Evolutionary conservation across 1,140 invertebrate species (phyloP).

Genomic region (Ceratitis capitata): DNA sequence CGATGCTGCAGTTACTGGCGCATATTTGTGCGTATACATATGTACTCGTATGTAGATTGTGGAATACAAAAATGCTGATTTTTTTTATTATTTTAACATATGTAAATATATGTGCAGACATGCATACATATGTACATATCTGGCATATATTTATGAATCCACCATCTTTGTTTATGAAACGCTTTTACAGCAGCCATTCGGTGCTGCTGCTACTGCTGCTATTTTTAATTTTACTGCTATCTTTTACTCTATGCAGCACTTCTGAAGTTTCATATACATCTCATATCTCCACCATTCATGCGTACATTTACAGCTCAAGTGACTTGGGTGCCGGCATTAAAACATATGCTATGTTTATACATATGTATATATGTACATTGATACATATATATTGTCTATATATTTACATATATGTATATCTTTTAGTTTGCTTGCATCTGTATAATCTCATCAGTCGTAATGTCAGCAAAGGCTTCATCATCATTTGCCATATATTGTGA

Average conservation of each 20-base stretch:
- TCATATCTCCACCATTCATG: conserved; percentile 5
- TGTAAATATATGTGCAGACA: too few relatives aligned
- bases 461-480: neutral
- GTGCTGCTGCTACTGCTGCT: neutral
- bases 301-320: conserved; percentile 23
- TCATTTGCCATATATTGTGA: neutral
- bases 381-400: neutral
- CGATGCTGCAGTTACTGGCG: too few relatives aligned
- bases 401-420: neutral
- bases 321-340: neutral
- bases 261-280: neutral
- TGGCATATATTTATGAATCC: neutral
- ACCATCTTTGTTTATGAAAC: neutral
- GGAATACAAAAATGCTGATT: neutral
- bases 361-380: neutral
- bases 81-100: neutral
- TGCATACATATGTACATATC: too few relatives aligned
- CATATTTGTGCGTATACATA: neutral
- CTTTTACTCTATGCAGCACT: neutral
- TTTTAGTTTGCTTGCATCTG: neutral
- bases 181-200: neutral
- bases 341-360: neutral
- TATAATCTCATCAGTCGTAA: neutral
- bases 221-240: conserved; percentile 35
- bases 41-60: neutral